phyloP scores from a whole-genome alignment of 2,888 invertebrate genomes.

The Subacronicta megacephala region DNA sequence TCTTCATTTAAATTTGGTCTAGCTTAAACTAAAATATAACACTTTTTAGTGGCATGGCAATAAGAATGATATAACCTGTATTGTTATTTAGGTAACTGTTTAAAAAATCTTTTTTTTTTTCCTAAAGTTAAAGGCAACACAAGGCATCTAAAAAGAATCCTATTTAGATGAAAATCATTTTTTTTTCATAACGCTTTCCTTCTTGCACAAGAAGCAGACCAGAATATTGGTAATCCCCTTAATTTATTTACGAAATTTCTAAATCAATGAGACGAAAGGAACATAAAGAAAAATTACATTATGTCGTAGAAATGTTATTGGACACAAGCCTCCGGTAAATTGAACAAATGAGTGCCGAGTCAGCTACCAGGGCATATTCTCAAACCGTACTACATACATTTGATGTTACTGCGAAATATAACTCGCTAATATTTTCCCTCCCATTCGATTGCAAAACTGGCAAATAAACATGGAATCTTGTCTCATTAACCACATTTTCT shows the following conservation, averaged over 20 bases:
- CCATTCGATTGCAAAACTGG: slow-evolving; percentile 15
- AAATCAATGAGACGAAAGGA: slow-evolving; percentile 43
- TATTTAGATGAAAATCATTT: no score
- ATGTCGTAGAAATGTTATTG: slow-evolving; percentile 61
- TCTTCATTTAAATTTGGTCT: no score
- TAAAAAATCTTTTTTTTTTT: no score
- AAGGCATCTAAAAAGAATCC: no score
- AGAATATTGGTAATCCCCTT: slow-evolving; percentile 35
- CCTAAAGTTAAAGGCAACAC: no score
- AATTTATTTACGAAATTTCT: slow-evolving; percentile 40
- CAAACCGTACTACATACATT: slow-evolving; percentile 37
- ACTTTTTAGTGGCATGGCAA: no score
- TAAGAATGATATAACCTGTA: no score
- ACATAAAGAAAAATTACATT: slow-evolving; percentile 40
- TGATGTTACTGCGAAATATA: slow-evolving; percentile 21
- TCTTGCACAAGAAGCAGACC: no score
- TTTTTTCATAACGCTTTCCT: no score
- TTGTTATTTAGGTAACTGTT: no score
- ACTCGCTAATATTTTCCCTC: slow-evolving; percentile 19
- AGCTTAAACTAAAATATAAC: no score
- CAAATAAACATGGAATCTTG: slow-evolving; percentile 22
- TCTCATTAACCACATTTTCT: slow-evolving; percentile 29
- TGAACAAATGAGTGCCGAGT: slow-evolving; percentile 66
- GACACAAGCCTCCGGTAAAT: slow-evolving; percentile 61
- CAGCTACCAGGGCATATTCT: slow-evolving; percentile 55